A percentile compares a stretch with the other conserved stretches of the same genome.
Evolutionary conservation across 2,113 vertebrate genomes (phyloP).

Genomic region (Polypterus senegalus): DNA sequence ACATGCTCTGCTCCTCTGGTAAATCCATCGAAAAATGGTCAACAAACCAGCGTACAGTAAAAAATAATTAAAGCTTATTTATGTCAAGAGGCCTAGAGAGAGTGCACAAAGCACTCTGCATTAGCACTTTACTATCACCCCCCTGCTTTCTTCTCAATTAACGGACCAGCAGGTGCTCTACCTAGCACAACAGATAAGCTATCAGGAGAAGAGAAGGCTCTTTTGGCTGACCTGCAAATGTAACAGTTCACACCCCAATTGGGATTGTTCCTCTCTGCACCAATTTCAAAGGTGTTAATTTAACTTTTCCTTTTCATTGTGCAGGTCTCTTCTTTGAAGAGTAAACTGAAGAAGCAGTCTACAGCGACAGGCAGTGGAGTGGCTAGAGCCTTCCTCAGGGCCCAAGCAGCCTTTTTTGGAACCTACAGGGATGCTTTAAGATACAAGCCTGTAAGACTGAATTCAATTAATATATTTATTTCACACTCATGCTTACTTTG

Average conservation of each 20-base stretch:
- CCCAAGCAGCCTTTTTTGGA: conserved; percentile 86
- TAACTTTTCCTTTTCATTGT: conserved; percentile 63
- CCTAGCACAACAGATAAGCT: conserved; percentile 66
- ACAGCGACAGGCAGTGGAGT: conserved; percentile 87
- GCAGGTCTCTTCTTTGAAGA: conserved; percentile 89
- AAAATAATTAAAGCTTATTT: conserved; percentile 86
- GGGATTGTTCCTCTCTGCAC: conserved; percentile 63
- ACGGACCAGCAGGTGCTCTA: conserved; percentile 84
- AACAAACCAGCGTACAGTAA: conserved; percentile 40
- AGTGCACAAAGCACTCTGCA: conserved; percentile 53
- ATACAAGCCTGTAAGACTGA: conserved; percentile 84
- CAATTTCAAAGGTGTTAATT: conserved; percentile 95
- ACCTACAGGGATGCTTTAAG: conserved; percentile 89
- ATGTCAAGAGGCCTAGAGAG: conserved; percentile 67
- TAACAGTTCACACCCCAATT: conserved; percentile 77
- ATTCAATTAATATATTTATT: not conserved
- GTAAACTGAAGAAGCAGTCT: conserved; percentile 95
- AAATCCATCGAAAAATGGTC: conserved; percentile 28
- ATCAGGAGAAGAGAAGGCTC: conserved; percentile 48
- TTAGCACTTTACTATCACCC: conserved; percentile 47
- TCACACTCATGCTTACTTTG: no score
- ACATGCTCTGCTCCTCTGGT: conserved; percentile 37
- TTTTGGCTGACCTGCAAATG: conserved; percentile 77
- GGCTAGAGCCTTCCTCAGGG: conserved; percentile 76
- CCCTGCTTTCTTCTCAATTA: conserved; percentile 78